These are phyloP conservation scores for Scolopax mira DNA, from an alignment of 2,113 vertebrate species.

Conservation along the genomic window DNA sequence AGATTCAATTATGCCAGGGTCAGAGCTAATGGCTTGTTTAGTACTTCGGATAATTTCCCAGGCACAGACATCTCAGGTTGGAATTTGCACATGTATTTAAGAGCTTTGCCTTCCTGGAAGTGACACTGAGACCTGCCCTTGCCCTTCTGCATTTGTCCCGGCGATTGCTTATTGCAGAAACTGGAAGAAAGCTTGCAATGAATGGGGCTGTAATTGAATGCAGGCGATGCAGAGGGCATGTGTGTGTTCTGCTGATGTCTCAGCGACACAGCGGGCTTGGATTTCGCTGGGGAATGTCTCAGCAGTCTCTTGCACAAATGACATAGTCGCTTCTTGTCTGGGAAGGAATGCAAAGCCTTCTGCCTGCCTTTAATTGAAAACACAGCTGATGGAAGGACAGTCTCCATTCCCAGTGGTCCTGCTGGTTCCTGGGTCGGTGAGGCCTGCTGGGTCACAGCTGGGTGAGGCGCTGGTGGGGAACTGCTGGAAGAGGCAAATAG, in stretches of 20 bases:
- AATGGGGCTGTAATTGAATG: background rate
- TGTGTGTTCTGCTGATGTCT: background rate
- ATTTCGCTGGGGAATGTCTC: background rate
- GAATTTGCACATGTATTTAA: slow-evolving; percentile 27
- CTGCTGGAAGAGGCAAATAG: background rate
- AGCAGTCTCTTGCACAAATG: background rate
- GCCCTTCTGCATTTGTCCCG: background rate
- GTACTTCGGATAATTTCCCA: slow-evolving; percentile 35
- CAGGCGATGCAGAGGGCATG: background rate
- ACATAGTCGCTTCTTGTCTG: background rate
- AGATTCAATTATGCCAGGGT: slow-evolving; percentile 51
- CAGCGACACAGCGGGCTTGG: background rate
- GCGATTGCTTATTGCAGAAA: background rate
- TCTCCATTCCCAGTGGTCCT: background rate
- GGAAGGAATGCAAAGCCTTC: background rate
- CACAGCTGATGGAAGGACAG: background rate
- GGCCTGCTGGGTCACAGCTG: background rate
- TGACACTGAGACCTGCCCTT: slow-evolving; percentile 3
- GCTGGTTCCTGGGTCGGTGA: background rate
- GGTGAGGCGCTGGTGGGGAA: background rate
- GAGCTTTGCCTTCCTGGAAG: slow-evolving; percentile 34
- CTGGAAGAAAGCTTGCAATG: background rate
- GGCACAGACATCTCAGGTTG: background rate
- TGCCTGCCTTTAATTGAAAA: slow-evolving; percentile 16
- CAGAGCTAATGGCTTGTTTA: slow-evolving; percentile 49